Conservation (phyloP, 2,113 vertebrate genomes). For the Colistium nudipinnis region DNA sequence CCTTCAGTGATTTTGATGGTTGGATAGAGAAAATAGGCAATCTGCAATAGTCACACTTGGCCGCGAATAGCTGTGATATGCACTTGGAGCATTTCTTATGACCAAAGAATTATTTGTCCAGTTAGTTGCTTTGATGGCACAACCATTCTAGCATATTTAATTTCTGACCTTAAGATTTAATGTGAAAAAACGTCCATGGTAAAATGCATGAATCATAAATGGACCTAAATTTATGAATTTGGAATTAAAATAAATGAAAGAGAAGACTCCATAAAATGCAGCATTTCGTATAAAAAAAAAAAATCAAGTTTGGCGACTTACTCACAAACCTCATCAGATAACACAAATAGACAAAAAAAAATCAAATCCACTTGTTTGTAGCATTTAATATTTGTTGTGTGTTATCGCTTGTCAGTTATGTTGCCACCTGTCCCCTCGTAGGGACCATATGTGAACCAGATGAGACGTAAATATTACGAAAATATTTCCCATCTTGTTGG, state of each 20-base stretch:
- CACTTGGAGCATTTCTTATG: neutral
- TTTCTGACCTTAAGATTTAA: neutral
- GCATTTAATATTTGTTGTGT: neutral
- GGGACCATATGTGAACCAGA: constrained; percentile 23
- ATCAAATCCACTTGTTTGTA: neutral
- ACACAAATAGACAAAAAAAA: neutral
- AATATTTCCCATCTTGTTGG: constrained; percentile 56
- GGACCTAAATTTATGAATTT: no score
- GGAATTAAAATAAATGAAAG: no score
- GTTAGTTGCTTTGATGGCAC: neutral
- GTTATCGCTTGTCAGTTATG: constrained; percentile 6
- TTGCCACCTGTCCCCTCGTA: constrained; percentile 18
- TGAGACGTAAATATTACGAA: constrained; percentile 11
- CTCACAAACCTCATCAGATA: neutral
- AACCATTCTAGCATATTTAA: neutral
- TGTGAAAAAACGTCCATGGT: neutral
- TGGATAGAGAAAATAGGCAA: neutral
- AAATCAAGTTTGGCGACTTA: no score
- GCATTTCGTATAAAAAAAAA: no score
- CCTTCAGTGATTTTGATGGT: no score
- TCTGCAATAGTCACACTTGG: neutral
- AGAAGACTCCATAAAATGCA: no score
- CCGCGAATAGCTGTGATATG: neutral
- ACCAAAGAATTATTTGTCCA: neutral
- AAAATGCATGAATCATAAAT: no score